These are phyloP conservation scores for Petaurus breviceps DNA, from an alignment of 2,113 vertebrate species.

Conservation along the genomic window DNA sequence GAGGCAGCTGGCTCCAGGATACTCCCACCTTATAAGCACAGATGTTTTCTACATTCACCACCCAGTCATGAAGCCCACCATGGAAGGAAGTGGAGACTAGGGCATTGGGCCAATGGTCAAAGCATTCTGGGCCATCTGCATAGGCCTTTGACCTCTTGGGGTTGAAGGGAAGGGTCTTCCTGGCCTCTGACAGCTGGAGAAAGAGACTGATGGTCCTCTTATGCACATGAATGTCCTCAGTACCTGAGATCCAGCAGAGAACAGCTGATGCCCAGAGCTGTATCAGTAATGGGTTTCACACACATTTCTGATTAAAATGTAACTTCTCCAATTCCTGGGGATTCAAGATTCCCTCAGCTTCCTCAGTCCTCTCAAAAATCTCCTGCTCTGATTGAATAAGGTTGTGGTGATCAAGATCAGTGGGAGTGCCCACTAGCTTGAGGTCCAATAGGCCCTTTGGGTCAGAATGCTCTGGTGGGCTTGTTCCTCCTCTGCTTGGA, in stretches of 20 bases:
- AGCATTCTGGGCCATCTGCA: conserved; percentile 86
- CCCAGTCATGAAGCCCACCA: conserved; percentile 89
- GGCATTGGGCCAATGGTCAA: conserved; percentile 95
- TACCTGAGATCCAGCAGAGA: conserved; percentile 86
- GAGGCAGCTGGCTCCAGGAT: conserved; percentile 89
- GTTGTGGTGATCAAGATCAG: conserved; percentile 86
- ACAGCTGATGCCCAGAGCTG: conserved; percentile 91
- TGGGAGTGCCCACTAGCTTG: conserved; percentile 90
- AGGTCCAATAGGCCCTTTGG: conserved; percentile 91
- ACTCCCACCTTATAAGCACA: conserved; percentile 94
- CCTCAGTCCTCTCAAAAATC: conserved; percentile 89
- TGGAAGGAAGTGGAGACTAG: conserved; percentile 86
- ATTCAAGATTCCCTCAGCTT: conserved; percentile 92
- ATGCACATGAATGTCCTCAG: conserved; percentile 85
- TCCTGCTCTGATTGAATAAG: conserved; percentile 86
- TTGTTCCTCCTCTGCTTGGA: conserved; percentile 92
- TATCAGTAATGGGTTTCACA: conserved; percentile 90
- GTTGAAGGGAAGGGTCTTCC: conserved; percentile 88
- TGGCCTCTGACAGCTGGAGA: conserved; percentile 88
- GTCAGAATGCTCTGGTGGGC: conserved; percentile 95
- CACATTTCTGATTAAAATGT: conserved; percentile 89
- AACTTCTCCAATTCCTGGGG: conserved; percentile 92
- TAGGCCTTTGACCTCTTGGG: conserved; percentile 86
- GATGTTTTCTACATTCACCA: conserved; percentile 88
- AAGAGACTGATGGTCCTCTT: conserved; percentile 90